Evolutionary conservation across 2,797 vertebrate species (phyloP), one percentile per base, ranked within the genome.

Genomic region (Myotis myotis): DNA sequence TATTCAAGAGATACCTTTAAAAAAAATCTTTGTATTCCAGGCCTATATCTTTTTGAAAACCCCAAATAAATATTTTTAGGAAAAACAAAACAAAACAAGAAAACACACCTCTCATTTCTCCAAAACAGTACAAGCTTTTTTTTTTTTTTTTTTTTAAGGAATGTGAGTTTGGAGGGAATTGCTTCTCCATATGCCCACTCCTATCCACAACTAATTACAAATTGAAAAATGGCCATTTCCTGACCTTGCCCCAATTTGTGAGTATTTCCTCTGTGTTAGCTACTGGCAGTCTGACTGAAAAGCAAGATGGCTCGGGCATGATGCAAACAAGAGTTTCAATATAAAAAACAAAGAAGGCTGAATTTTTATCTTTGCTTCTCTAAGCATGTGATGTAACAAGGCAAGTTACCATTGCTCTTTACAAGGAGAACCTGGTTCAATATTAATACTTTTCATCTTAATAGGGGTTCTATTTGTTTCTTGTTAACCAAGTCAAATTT

Each of bases 371-470:
- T 84, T 53, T 76, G 30, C 22, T 90, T 84, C 28, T 38, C 33
- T 17, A 71, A 71, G n/a, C n/a, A 33, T 57, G 28, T 53, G 17
- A 23, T 7, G 1, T 64, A 62, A 51, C 92, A 90, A 74, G 60
- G 75, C 25, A 70, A 66, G n/a, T 64, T 85, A 23, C 41, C 30
- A 41, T 22, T 30, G 47, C 41, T 44, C 84, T 82, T 92, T 82
- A 41, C n/a, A 66, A 90, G 12, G 30, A 93, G 10, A 84, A 2
- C 15, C 53, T 86, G 17, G 55, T 89, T 76, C 83, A 87, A 68
- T 91, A 76, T n/a, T 92, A 95, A 90, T 38, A 64, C 11, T 23
- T 51, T 78, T 68, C 75, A 66, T 91, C 41, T 83, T 89, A 84
- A 80, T 53, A 44, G 22, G 23, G 11, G 4, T 36, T 71, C 86